phyloP scores from a whole-genome alignment of 2,797 vertebrate genomes.

The Poeciliopsis turneri region DNA sequence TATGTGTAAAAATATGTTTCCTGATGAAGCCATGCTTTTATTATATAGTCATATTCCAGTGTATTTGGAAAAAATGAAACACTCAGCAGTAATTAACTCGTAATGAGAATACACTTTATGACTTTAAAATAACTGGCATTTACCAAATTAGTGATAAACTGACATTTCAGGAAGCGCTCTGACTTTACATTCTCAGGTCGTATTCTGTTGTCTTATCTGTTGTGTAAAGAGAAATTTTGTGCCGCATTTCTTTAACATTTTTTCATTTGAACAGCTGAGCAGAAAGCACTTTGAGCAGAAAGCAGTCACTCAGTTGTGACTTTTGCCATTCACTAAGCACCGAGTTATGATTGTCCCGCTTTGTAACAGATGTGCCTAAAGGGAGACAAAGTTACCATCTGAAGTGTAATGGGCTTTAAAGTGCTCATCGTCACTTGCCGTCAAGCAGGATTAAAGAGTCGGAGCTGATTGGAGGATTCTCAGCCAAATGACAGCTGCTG shows the following conservation, averaged over 20 bases:
- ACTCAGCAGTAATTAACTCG: neutral
- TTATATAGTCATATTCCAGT: neutral
- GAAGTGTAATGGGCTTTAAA: slow-evolving; percentile 63
- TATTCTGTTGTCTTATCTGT: neutral
- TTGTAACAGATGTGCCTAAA: slow-evolving; percentile 24
- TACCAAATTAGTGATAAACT: neutral
- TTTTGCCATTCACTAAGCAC: slow-evolving; percentile 3
- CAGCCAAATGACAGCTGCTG: slow-evolving; percentile 22
- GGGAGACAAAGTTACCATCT: slow-evolving; percentile 47
- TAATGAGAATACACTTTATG: neutral
- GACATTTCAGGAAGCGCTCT: neutral
- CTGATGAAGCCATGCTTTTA: neutral
- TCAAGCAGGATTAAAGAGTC: slow-evolving; percentile 64
- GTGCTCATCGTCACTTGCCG: slow-evolving; percentile 24
- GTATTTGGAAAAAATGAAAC: neutral
- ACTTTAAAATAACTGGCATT: neutral
- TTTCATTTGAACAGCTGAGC: neutral
- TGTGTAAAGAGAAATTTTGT: neutral
- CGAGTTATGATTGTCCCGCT: slow-evolving; percentile 23
- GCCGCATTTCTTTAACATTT: neutral
- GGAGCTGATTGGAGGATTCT: slow-evolving; percentile 21
- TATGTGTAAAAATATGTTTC: neutral
- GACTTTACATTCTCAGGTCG: neutral
- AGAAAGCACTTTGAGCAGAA: neutral
- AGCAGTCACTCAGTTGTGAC: neutral